A percentile compares a stretch with the other conserved stretches of the same genome.
Evolutionary conservation across 2,888 invertebrate species (phyloP).

Genomic region (Antitype chi): DNA sequence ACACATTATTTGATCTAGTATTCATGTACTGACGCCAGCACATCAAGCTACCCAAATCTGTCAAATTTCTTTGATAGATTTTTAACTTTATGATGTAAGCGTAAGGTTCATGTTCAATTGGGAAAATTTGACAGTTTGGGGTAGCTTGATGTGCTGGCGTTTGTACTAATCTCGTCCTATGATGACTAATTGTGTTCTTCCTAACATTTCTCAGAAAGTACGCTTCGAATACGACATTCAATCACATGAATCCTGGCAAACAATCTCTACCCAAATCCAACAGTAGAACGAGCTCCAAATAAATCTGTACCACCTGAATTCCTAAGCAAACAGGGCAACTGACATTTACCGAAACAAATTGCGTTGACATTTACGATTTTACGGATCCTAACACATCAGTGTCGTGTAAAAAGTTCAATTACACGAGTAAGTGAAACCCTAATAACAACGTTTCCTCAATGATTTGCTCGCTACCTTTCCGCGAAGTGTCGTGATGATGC

Average conservation of each 20-base stretch:
- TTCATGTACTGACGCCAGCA: too few species aligned
- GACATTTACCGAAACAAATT: constrained; percentile 58
- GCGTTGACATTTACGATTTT: constrained; percentile 55
- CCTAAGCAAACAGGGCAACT: constrained; percentile 29
- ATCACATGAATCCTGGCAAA: neutral
- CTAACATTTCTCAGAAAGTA: constrained; percentile 3
- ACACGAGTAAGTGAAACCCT: constrained; percentile 58
- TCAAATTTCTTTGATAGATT: too few species aligned
- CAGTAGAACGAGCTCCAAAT: constrained; percentile 2
- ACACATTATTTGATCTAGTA: constrained; percentile 20
- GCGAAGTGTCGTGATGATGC: constrained; percentile 66
- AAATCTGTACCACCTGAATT: constrained; percentile 23
- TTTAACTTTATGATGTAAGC: too few species aligned
- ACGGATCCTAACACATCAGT: constrained; percentile 55
- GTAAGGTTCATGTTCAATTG: too few species aligned
- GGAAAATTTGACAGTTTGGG: too few species aligned
- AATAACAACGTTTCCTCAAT: constrained; percentile 57
- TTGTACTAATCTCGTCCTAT: constrained; percentile 3
- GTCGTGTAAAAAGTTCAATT: constrained; percentile 63
- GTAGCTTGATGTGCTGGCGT: too few species aligned
- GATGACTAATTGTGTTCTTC: constrained; percentile 12
- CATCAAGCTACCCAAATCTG: too few species aligned
- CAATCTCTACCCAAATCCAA: neutral
- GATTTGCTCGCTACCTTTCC: constrained; percentile 57
- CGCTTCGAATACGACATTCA: too few species aligned